Percentiles rank a stretch among this genome's conserved stretches.
These are phyloP conservation scores for Gallinago jamesoni DNA, from an alignment of 2,113 vertebrate species.

Conservation along the genomic window DNA sequence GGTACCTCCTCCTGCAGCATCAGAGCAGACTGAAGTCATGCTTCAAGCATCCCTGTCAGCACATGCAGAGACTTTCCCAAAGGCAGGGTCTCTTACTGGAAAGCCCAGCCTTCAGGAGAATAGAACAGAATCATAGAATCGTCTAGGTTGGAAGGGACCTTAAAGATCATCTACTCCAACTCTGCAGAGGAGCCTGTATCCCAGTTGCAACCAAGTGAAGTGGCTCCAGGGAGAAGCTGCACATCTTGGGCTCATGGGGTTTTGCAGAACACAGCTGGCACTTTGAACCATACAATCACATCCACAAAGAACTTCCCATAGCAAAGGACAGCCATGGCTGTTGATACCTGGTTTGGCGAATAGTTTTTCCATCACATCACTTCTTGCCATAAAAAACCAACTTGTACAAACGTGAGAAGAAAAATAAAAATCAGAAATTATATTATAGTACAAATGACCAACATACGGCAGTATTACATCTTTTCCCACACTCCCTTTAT, in stretches of 20 bases:
- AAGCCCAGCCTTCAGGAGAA: neutral
- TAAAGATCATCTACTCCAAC: neutral
- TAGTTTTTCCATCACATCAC: neutral
- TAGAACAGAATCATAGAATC: too few relatives aligned
- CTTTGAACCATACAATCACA: neutral
- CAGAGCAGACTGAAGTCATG: neutral
- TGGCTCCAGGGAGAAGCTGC: rapidly evolving
- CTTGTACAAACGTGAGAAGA: neutral
- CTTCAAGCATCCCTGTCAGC: neutral
- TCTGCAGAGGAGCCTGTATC: neutral
- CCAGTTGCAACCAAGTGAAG: neutral
- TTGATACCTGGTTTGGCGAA: neutral
- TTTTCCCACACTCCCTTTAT: neutral
- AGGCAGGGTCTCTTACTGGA: neutral
- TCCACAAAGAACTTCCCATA: neutral
- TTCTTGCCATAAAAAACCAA: neutral
- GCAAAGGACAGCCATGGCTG: neutral
- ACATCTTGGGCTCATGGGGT: too few relatives aligned
- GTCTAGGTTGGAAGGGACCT: too few relatives aligned
- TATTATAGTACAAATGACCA: neutral
- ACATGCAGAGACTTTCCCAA: neutral
- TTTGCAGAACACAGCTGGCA: neutral
- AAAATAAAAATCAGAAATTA: neutral
- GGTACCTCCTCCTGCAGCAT: neutral
- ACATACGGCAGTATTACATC: neutral